A percentile compares a stretch with the other conserved stretches of the same genome.
phyloP scores from a whole-genome alignment of 2,888 invertebrate genomes.

The Slavum lentiscoides region DNA sequence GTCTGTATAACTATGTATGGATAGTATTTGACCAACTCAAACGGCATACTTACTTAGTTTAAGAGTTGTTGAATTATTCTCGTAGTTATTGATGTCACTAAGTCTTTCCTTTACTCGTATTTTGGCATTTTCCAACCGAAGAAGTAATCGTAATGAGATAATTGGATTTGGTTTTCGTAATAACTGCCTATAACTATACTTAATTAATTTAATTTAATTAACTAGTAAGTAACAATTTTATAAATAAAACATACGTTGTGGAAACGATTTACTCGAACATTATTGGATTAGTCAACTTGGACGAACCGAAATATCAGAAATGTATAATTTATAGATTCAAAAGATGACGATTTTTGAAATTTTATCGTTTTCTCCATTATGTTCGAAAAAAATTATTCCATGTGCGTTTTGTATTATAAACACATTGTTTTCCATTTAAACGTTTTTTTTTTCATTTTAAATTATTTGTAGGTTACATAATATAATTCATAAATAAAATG shows the following conservation, averaged over 20 bases:
- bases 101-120: neutral
- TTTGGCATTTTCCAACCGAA: neutral
- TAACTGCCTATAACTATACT: conserved; percentile 12
- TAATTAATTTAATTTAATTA: conserved; percentile 5
- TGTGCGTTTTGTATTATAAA: no score
- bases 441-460: neutral
- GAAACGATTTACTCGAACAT: no score
- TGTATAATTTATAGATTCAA: neutral
- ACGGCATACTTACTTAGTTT: conserved; percentile 26
- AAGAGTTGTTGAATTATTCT: conserved; percentile 28
- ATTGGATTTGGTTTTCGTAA: conserved; percentile 5
- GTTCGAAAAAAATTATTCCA: neutral
- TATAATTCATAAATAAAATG: neutral
- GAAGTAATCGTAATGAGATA: neutral
- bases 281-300: no score
- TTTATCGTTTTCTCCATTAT: neutral
- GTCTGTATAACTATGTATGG: conserved; percentile 11
- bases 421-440: neutral
- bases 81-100: neutral
- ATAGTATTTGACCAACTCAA: conserved; percentile 28
- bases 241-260: neutral
- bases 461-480: neutral
- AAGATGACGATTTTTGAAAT: neutral
- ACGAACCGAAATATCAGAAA: no score
- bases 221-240: neutral